Base-by-base conservation (phyloP, 2,888 invertebrate species). In the Drosophila longiperda region DNA sequence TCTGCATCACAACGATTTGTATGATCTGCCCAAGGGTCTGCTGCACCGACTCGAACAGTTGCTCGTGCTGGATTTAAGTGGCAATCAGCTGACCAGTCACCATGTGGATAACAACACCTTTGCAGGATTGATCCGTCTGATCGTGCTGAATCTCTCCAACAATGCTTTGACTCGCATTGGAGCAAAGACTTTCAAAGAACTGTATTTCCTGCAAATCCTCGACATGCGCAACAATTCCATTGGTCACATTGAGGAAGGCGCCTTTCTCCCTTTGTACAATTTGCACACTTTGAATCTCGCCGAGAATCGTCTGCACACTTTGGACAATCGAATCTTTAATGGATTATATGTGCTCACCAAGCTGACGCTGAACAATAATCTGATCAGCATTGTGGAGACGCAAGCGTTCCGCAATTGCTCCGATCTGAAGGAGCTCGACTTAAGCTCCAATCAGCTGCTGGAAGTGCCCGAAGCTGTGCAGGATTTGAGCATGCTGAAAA, bases 371-470 rank as follows among this genome's bases (percentile, higher is more conserved):
- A 97, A 97, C 91, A 97, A 97, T 91, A 98, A 98, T 94, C 94
- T 96, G 83, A 95, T 98, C 68, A 95, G 96, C 81, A 96, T 95
- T 90, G 95, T 97, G 75, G 97, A 97, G 91, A 93, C 95, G 45
- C 95, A 96, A 91, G 96, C 97, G 20, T 97, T 98, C 90, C 96
- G 96, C 91, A 98, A 98, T 92, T 98, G 97, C 91, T 97, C 96
- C 2, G 96, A 97, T 88, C 94, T 98, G 52, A 97, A 97, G 93
- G 98, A 98, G 92, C 94, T 98, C 61, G 98, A 98, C 92, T 93
- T 98, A 72, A 97, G 97, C 92, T 97, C 97, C 32, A 98, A 98
- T 94, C 96, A 97, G 87, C 94, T 98, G 79, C 94, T 95, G 72
- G 95, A 96, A 80, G 96, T 98, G 75, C 98, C 98, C 7, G 96